Evolutionary conservation across 92 coral and sea anemone genomes (phyloP).

Genomic region (Zoanthus solanderi): DNA sequence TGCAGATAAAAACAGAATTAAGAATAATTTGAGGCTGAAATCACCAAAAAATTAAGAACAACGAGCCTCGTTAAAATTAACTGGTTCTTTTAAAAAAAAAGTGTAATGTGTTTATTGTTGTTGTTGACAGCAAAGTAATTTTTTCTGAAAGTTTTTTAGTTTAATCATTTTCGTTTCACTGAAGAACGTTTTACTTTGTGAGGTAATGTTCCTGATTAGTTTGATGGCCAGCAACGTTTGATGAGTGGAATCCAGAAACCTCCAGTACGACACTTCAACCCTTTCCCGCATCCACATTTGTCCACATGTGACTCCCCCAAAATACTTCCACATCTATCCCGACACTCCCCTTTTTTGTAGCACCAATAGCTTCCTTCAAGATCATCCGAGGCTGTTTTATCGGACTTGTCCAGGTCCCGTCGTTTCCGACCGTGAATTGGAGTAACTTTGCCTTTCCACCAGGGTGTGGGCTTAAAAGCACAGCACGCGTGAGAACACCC

Average conservation of each 20-base stretch:
- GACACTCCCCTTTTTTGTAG: constrained; percentile 29
- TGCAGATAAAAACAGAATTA: too few relatives aligned
- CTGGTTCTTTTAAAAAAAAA: too few relatives aligned
- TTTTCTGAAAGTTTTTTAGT: too few relatives aligned
- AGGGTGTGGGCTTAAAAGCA: constrained; percentile 10
- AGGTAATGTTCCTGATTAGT: too few relatives aligned
- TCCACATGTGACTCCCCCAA: constrained; percentile 28
- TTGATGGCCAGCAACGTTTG: constrained; percentile 22
- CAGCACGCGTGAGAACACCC: constrained; percentile 32
- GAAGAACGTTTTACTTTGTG: too few relatives aligned
- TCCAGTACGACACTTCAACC: constrained; percentile 13
- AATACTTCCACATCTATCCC: constrained; percentile 34
- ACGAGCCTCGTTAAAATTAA: too few relatives aligned
- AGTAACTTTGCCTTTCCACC: constrained; percentile 10
- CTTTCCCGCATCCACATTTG: constrained; percentile 30
- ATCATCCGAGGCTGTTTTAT: background rate
- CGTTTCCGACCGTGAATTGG: constrained; percentile 38
- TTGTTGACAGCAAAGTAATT: too few relatives aligned
- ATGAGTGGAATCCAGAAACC: constrained; percentile 4
- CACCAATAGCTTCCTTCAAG: constrained; percentile 21
- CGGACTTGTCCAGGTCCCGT: background rate
- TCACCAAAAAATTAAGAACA: too few relatives aligned
- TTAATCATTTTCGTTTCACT: too few relatives aligned
- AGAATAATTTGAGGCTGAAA: too few relatives aligned
- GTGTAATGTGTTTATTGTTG: too few relatives aligned